These are phyloP conservation scores for Brachypteracias leptosomus DNA, from an alignment of 2,113 vertebrate genomes.

Conservation along the genomic window DNA sequence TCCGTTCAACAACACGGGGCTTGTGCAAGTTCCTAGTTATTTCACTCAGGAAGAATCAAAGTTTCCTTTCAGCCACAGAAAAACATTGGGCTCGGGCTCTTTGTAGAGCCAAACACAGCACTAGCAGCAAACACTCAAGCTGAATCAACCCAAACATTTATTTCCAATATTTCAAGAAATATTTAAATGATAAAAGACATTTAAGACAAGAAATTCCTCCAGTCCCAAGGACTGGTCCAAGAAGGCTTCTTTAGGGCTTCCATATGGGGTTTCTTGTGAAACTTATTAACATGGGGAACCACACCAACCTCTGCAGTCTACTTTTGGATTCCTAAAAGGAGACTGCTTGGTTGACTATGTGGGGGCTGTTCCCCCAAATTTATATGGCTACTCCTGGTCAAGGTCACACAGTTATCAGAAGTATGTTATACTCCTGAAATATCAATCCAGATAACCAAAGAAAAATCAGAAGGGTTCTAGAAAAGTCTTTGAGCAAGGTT, in stretches of 20 bases:
- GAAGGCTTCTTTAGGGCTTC: background rate
- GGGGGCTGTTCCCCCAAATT: background rate
- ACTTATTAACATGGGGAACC: accelerated
- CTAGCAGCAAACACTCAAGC: background rate
- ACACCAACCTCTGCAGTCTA: background rate
- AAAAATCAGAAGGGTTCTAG: background rate
- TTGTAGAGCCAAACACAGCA: background rate
- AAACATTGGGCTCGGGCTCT: constrained; percentile 2
- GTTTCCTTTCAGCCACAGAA: constrained; percentile 48
- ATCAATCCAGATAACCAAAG: background rate
- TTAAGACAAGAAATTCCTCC: background rate
- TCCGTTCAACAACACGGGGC: background rate
- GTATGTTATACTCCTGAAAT: background rate
- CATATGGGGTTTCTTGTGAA: background rate
- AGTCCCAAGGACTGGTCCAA: background rate
- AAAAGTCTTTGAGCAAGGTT: background rate
- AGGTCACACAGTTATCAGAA: background rate
- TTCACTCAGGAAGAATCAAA: constrained; percentile 63
- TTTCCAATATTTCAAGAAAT: background rate
- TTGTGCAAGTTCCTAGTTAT: constrained; percentile 38
- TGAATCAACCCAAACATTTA: background rate
- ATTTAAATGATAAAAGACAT: background rate
- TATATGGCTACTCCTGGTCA: background rate
- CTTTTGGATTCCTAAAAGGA: background rate
- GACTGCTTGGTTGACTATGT: background rate